Conservation (phyloP, 2,113 vertebrate genomes). For the Hystrix cristata region DNA sequence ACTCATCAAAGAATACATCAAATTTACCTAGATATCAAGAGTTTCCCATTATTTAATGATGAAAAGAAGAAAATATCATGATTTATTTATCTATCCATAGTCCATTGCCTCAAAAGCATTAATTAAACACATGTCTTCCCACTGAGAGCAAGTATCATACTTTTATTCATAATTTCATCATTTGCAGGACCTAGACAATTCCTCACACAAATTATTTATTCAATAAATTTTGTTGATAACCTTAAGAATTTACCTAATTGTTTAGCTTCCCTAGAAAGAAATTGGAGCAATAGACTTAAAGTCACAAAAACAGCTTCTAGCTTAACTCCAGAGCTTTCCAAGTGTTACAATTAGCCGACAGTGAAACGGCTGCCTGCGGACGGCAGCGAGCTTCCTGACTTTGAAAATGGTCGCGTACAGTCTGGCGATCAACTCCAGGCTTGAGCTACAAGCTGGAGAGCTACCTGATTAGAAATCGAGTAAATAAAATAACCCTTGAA, state of each 20-base stretch:
- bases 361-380: background rate
- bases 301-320: background rate
- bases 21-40: background rate
- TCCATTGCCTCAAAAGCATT: background rate
- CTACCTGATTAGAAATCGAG: background rate
- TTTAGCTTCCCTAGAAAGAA: slow-evolving; percentile 48
- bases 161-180: background rate
- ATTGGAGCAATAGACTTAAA: background rate
- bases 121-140: background rate
- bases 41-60: slow-evolving; percentile 5
- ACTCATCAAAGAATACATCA: background rate
- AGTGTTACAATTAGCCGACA: background rate
- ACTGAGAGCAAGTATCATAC: background rate
- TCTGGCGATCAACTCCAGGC: background rate
- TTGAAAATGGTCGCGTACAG: background rate
- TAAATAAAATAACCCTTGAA: background rate
- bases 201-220: background rate
- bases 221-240: background rate
- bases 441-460: background rate
- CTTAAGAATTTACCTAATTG: background rate
- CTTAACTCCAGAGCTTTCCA: background rate
- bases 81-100: background rate
- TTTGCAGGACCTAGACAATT: background rate
- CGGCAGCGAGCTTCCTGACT: background rate
- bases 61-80: background rate